phyloP scores from a whole-genome alignment of 2,888 invertebrate species.

The Drosophila lutescens region DNA sequence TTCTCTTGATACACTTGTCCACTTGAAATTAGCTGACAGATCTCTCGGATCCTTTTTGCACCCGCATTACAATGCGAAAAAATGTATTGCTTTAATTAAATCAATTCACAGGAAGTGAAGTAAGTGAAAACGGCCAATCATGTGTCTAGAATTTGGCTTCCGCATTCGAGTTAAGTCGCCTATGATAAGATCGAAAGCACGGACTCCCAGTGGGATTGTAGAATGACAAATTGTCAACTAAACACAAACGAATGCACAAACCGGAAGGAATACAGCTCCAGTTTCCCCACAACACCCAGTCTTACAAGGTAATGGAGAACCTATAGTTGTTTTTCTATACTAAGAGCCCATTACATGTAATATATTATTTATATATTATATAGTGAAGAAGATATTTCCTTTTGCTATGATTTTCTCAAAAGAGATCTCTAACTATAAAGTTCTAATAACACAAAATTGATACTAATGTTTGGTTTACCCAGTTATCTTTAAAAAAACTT shows the following conservation, averaged over 20 bases:
- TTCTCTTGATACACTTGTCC: slow-evolving; percentile 25
- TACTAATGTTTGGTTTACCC: no score
- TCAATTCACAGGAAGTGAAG: slow-evolving; percentile 74
- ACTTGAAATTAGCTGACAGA: slow-evolving; percentile 42
- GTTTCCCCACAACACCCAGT: neutral
- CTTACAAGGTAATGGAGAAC: neutral
- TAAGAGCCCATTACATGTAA: no score
- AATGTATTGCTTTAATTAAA: slow-evolving; percentile 60
- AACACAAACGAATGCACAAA: slow-evolving; percentile 6
- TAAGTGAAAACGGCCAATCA: slow-evolving; percentile 22
- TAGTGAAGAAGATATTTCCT: no score
- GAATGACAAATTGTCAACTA: slow-evolving; percentile 12
- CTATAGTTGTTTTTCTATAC: neutral
- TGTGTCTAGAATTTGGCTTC: slow-evolving; percentile 23
- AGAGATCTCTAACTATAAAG: no score
- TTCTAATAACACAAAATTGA: no score
- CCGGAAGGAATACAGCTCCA: slow-evolving; percentile 1
- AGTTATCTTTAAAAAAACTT: no score
- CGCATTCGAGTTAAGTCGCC: slow-evolving; percentile 33
- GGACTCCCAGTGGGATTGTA: slow-evolving; percentile 1
- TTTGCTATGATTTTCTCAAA: no score
- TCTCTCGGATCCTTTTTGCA: slow-evolving; percentile 17
- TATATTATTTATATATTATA: no score
- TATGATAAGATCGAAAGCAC: slow-evolving; percentile 32
- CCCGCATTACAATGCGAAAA: slow-evolving; percentile 49